Conservation (phyloP, 2,888 invertebrate species). For the Rhingia campestris region DNA sequence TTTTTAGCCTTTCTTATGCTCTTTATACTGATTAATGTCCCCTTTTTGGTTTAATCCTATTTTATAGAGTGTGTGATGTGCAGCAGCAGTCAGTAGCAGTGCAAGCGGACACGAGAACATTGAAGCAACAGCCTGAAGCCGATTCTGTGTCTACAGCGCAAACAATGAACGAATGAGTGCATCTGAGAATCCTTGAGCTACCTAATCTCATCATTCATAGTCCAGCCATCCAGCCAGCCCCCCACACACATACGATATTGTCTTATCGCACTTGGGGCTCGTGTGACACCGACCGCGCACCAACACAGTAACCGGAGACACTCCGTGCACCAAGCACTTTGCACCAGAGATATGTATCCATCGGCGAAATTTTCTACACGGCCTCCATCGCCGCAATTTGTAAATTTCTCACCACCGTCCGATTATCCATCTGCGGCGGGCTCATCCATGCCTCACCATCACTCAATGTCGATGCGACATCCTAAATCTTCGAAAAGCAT, state of each 20-base stretch:
- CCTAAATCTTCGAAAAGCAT: slow-evolving; percentile 75
- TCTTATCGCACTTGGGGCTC: slow-evolving; percentile 54
- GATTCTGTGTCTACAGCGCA: slow-evolving; percentile 25
- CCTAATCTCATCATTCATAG: slow-evolving; percentile 54
- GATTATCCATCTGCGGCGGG: slow-evolving; percentile 86
- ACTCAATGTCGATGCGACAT: slow-evolving; percentile 78
- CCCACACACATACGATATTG: slow-evolving; percentile 56
- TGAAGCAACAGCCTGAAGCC: slow-evolving; percentile 61
- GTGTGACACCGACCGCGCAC: slow-evolving; percentile 31
- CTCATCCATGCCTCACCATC: slow-evolving; percentile 76
- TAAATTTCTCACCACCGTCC: slow-evolving; percentile 90
- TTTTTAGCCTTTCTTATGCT: slow-evolving; percentile 36
- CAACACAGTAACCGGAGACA: slow-evolving; percentile 38
- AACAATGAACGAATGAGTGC: slow-evolving; percentile 58
- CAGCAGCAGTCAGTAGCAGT: slow-evolving; percentile 38
- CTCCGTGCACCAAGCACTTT: slow-evolving; percentile 67
- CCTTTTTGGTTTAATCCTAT: slow-evolving; percentile 65
- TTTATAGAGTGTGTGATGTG: slow-evolving; percentile 72
- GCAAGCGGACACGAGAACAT: slow-evolving; percentile 25
- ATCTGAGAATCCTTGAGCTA: slow-evolving; percentile 50
- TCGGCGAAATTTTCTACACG: slow-evolving; percentile 81
- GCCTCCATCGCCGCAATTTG: slow-evolving; percentile 84
- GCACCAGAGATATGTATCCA: slow-evolving; percentile 78
- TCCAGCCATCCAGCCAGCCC: neutral
- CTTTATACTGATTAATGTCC: slow-evolving; percentile 71